These are phyloP conservation scores for Tupaia chinensis DNA, from an alignment of 2,113 vertebrate genomes.

Conservation along the genomic window DNA sequence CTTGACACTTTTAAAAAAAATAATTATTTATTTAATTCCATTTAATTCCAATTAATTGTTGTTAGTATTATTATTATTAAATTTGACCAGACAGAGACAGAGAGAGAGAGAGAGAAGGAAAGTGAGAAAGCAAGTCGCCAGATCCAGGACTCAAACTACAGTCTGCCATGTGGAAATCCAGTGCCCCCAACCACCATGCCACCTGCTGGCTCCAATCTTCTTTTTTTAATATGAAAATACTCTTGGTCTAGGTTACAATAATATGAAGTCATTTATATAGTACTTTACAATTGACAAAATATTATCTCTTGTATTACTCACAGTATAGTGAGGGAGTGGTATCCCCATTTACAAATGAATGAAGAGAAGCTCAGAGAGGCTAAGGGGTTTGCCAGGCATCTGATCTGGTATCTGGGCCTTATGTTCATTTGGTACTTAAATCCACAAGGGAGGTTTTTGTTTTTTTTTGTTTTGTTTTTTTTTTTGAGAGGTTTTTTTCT, in stretches of 20 bases:
- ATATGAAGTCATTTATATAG: background rate
- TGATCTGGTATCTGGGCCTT: background rate
- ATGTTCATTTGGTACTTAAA: background rate
- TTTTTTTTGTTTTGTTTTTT: background rate
- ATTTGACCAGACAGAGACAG: no score
- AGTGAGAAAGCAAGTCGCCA: no score
- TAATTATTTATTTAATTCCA: no score
- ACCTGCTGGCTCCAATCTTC: no score
- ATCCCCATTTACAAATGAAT: background rate
- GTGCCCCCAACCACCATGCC: no score
- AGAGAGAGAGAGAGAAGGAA: no score
- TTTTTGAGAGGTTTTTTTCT: no score
- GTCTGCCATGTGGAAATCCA: no score
- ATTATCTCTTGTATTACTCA: background rate
- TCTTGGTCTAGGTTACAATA: background rate
- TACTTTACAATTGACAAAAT: background rate
- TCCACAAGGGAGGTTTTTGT: background rate
- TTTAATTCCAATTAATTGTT: no score
- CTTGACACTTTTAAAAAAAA: background rate
- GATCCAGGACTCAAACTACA: no score
- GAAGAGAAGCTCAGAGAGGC: constrained; percentile 3
- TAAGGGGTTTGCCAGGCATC: background rate
- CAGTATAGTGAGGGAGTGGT: background rate
- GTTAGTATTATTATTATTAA: no score
- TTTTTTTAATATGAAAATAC: constrained; percentile 4